Base-by-base conservation (phyloP, 2,888 invertebrate species). In the Piscicola geometra region DNA sequence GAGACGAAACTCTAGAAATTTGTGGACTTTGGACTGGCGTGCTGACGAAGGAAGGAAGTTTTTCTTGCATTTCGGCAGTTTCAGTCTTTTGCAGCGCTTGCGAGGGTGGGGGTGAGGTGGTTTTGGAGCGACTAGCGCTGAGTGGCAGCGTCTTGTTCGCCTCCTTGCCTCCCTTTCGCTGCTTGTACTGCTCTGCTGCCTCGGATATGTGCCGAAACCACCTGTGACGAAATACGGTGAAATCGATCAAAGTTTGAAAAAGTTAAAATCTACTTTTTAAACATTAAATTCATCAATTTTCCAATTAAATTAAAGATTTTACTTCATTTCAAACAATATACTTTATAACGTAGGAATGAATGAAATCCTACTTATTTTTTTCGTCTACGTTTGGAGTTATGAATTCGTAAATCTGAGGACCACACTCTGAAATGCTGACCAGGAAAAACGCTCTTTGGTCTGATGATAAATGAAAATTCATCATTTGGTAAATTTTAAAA, bases 381-480 rank as follows among this genome's bases (percentile, higher is more conserved):
- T 76, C 76, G 28, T 76, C 76, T 52, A 33, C 68, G 32, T 66
- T 73, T 0, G 47, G 35, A 18, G 76, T 73, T 0, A 73, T 64
- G 66, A 94, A 88, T 84, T 94, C 93, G 84, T 93, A 92, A 86
- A 94, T 93, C 86, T 92, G 92, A 78, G 84, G 83, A 33, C 83
- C 82, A 88, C 90, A 83, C 21, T 76, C 77, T 0, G 71, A 64
- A 72, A 91, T 92, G 84, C 91, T 92, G 80, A 94, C 90, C 80
- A 94, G 88, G 86, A 92, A 93, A 83, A 94, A 90, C 36, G 92
- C 91, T 83, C 90, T 90, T 86, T 91, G 92, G 85, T 93, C 85
- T 84, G 81, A 18, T 52, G 21, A 21, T 52, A 52, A n/a, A n/a
- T n/a, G n/a, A n/a, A n/a, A n/a, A n/a, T n/a, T n/a, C n/a, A n/a